Base-by-base conservation (phyloP, 1,140 invertebrate genomes). In the Drosophila novamexicana region DNA sequence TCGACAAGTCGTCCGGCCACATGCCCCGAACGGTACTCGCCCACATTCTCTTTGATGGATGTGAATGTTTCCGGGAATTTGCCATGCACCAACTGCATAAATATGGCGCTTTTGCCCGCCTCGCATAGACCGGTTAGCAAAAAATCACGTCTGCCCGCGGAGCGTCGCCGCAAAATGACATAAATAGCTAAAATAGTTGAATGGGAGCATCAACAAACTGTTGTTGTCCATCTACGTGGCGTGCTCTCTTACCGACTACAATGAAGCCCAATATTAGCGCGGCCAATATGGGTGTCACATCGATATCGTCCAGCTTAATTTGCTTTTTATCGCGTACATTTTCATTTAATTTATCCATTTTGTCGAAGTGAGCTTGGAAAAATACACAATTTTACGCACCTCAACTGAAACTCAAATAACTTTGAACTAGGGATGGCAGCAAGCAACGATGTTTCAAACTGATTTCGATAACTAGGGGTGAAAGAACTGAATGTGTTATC, bases 31-130 rank as follows among this genome's bases (percentile, higher is more conserved):
- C 94, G 79, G 90, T 96, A 95, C 16, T 95, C 94, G 37, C 95
- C 96, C 77, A 95, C 92, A 93, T 98, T 98, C 93, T 97, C 96
- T 90, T 96, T 96, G 75, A 97, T 95, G 49, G 97, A 98, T 22
- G 97, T 98, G 74, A 97, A 95, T 14, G 97, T 97, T 52, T 95
- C 93, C 50, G 96, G 94, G 82, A 94, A 95, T 85, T 95, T 95
- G 16, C 95, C 94, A 92, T 95, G 94, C 16, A 96, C 85, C 44
- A 98, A 89, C 80, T 95, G 94, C 47, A 96, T 94, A 93, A 96
- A 98, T 39, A 98, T 92, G 12, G 97, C 92, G 9, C 97, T 98
- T 94, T 98, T 98, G 9, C 97, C 97, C 71, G 96, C 95, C 84
- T 98, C 96, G 81, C 96, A 96, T 0, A 97, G 93, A 7, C 97